These are phyloP conservation scores for Malthinus flaveolus DNA, from an alignment of 2,888 invertebrate species.

Conservation along the genomic window DNA sequence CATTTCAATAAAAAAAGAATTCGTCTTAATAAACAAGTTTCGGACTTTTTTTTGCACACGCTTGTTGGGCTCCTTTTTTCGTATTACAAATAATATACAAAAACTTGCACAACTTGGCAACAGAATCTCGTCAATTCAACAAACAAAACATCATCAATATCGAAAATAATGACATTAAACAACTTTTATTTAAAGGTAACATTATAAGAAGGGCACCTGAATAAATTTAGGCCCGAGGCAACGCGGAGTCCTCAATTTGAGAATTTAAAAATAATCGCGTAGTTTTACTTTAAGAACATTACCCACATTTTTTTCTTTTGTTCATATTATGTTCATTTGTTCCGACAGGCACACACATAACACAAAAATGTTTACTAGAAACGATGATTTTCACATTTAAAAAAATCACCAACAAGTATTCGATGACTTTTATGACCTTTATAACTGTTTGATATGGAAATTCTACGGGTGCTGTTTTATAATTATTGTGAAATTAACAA, in stretches of 20 bases:
- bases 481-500: not conserved
- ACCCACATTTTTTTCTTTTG: not conserved
- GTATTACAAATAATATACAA: too few species aligned
- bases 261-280: too few species aligned
- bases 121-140: too few species aligned
- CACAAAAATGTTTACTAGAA: not conserved
- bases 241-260: not conserved
- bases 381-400: slow-evolving; percentile 7
- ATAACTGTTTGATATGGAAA: slow-evolving; percentile 16
- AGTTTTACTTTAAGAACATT: not conserved
- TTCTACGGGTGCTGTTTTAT: slow-evolving; percentile 4
- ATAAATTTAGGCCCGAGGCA: not conserved
- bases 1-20: too few species aligned
- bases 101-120: too few species aligned
- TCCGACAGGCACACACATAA: not conserved
- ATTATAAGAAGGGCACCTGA: slow-evolving; percentile 2
- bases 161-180: too few species aligned
- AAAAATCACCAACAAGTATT: slow-evolving; percentile 13
- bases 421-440: slow-evolving; percentile 16
- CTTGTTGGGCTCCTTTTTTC: too few species aligned
- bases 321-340: not conserved
- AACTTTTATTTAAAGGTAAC: too few species aligned
- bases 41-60: too few species aligned
- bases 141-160: too few species aligned
- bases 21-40: too few species aligned